Base-by-base conservation (phyloP, 2,888 invertebrate genomes). In the Marasmarcha lunaedactyla region DNA sequence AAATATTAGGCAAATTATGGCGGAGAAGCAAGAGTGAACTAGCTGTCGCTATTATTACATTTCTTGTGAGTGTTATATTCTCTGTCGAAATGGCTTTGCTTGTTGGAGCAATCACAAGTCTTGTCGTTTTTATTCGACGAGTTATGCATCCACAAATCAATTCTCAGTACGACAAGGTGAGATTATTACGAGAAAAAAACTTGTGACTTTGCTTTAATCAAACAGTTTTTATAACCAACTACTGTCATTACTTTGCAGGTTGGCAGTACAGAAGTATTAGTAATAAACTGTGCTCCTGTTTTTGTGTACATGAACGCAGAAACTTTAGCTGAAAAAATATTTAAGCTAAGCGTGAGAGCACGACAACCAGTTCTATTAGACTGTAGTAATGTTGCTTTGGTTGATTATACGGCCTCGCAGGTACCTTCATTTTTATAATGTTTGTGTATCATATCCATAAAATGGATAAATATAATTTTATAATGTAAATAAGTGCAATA, bases 61-160 rank as follows among this genome's bases (percentile, higher is more conserved):
- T 71, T 50, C 39, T 35, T 1, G 79, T 88, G 33, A 90, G 92
- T 46, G 67, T 95, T 39, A 59, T 86, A 39, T 76, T 87, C 44
- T 90, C 92, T 14, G 91, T 94, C 35, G 93, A 95, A 84, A 85
- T 89, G 55, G 95, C 95, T 37, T 87, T 96, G 47, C 74, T 92
- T 15, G 83, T 14, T 6, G 34, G 34, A 14, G 91, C 94, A 35
- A 93, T 95, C 84, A 85, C 89, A 55, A 95, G 95, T 37, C 87
- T 96, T 46, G 74, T 92, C 15, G 83, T 87, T 40, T 40, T 45
- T 42, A 38, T 42, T 39, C 20, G 26, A 36, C 9, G n/a, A 9
- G 30, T 30, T 4, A 9, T 92, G 25, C 85, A 90, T 51, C 92
- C 93, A 13, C 67, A 57, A 6, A 58, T 88, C 12, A 33, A 34